Base-by-base conservation (phyloP, 2,888 invertebrate genomes). In the Silvanus unidentatus region DNA sequence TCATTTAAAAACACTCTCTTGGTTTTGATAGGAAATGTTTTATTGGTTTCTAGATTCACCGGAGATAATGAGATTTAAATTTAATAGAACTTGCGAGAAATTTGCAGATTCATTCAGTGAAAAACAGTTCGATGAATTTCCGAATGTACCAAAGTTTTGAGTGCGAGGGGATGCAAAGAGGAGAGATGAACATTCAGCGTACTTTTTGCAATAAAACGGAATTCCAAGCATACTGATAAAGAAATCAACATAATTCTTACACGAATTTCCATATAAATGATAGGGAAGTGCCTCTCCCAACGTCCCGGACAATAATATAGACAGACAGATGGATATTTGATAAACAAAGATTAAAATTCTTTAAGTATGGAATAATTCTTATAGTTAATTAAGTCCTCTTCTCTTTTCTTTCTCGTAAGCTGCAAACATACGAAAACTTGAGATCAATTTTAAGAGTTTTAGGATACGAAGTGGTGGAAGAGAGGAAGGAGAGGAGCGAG, bases 351-450 rank as follows among this genome's bases (percentile, higher is more conserved):
- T 41, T 42, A 42, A 50, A 38, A 47, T 42, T 42, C 40, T 40
- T 42, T 40, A 41, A 37, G 44, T 40, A 38, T 39, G 36, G 36
- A 37, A 39, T 39, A 49, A 47, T 47, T 49, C 41, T 43, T 28
- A 35, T 28, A 39, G 43, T 50, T 50, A 47, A 50, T 50, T 50
- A 50, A 45, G 47, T 29, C 41, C 39, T 46, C 32, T 4, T n/a
- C n/a, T n/a, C n/a, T n/a, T n/a, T n/a, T n/a, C n/a, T n/a, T n/a
- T n/a, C n/a, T n/a, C n/a, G n/a, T n/a, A 9, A 40, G 27, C 45
- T 40, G 28, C 49, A 49, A 49, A 49, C 43, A 43, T 44, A 39
- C 41, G 15, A 22, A 45, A 45, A 45, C 30, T 45, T 40, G 12
- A 11, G 30, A 30, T 41, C 32, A 30, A 22, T 37, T 38, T 40